Base-by-base conservation (phyloP, 2,113 vertebrate genomes). In the Peromyscus californicus region DNA sequence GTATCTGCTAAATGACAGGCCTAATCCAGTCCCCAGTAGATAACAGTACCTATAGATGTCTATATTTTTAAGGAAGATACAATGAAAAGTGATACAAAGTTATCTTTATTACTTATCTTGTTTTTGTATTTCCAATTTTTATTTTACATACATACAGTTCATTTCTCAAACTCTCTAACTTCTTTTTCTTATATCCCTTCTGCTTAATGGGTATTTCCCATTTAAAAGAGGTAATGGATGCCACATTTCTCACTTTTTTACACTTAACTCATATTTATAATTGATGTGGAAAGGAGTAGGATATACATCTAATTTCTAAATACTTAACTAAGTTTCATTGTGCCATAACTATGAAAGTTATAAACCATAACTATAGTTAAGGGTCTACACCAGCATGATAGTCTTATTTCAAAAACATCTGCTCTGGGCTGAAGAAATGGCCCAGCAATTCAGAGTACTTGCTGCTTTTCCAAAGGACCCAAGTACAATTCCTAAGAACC, bases 261-360 rank as follows among this genome's bases (percentile, higher is more conserved):
- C 48, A 83, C 69, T 70, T 63, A 95, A 80, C 74, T 86, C 29
- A 2, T 91, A 54, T 84, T 75, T 87, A 29, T 8, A 89, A 72
- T 54, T 87, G 69, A 42, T 6, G 13, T 51, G 19, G 33, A 82
- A 72, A 82, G 57, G 13, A 21, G 69, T 65, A 86, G 19, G 16
- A n/a, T 10, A 87, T 19, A 90, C 24, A 90, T 22, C 36, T 90
- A 82, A 70, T 70, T 83, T 90, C 26, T 88, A 75, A 75, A 11
- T 69, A 93, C 15, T 80, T 89, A 95, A 86, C 12, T 29, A 94
- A 78, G 12, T 63, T 67, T 79, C 29, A 24, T 90, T 93, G 17
- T 45, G 42, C 7, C 39, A 63, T n/a, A 48, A 48, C 45, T 48
- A 48, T 48, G 45, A 48, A 48, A 48, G 45, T 48, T 48, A 48